phyloP scores from a whole-genome alignment of 2,797 vertebrate genomes.

The Nannoperca obscura region DNA sequence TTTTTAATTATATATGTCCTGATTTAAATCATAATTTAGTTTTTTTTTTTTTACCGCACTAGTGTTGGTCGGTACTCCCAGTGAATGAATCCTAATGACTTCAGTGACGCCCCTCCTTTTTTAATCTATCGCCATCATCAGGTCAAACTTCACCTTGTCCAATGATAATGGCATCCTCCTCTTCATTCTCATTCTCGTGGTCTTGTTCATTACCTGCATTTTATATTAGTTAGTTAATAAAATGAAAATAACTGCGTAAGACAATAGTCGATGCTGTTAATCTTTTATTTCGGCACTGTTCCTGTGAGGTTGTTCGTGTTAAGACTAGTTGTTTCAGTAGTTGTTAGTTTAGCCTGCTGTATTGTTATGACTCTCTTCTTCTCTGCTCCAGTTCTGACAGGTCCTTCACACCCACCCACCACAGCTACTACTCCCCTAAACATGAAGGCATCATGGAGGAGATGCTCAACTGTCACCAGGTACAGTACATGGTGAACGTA shows the following conservation, averaged over 20 bases:
- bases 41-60: not conserved
- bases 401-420: slow-evolving; percentile 93
- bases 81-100: not conserved
- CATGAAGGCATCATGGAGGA: slow-evolving; percentile 93
- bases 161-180: not conserved
- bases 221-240: not conserved
- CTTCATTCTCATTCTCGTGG: not conserved
- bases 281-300: not conserved
- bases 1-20: not conserved
- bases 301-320: too few species aligned
- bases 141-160: not conserved
- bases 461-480: slow-evolving; percentile 91
- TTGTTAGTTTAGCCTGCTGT: not conserved
- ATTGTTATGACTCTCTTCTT: slow-evolving; percentile 79
- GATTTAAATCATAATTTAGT: not conserved
- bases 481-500: slow-evolving; percentile 76
- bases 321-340: not conserved
- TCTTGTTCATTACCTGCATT: not conserved
- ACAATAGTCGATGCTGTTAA: not conserved
- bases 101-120: not conserved
- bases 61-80: not conserved
- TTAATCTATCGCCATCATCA: not conserved
- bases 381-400: slow-evolving; percentile 90
- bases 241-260: not conserved
- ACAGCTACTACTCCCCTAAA: slow-evolving; percentile 89